phyloP scores from a whole-genome alignment of 2,797 vertebrate genomes.

The Hafferia zeledoni region DNA sequence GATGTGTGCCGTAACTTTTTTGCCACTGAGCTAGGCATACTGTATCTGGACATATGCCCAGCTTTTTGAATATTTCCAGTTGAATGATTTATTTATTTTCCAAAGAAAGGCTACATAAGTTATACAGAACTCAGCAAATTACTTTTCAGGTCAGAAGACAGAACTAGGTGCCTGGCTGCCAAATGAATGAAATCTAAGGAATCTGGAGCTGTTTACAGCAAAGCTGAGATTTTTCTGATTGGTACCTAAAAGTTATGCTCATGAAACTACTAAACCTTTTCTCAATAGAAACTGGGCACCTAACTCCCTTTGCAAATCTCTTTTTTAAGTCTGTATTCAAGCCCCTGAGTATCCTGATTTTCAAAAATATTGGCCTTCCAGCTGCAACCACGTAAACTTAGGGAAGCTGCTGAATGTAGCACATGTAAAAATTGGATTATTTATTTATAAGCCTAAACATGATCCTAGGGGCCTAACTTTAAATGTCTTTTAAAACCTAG shows the following conservation, averaged over 20 bases:
- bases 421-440: not conserved
- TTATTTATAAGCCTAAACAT: not conserved
- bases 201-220: slow-evolving; percentile 26
- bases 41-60: slow-evolving; percentile 54
- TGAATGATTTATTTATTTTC: slow-evolving; percentile 70
- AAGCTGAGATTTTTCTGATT: slow-evolving; percentile 53
- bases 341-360: not conserved
- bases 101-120: slow-evolving; percentile 46
- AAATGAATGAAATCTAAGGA: slow-evolving; percentile 52
- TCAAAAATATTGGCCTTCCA: not conserved
- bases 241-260: not conserved
- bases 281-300: not conserved
- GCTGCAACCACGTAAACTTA: not conserved
- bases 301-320: not conserved
- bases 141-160: not conserved
- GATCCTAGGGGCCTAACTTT: not conserved
- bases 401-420: not conserved
- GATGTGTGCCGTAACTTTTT: slow-evolving; percentile 56
- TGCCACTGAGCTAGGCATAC: slow-evolving; percentile 65
- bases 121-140: slow-evolving; percentile 15
- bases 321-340: not conserved
- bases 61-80: slow-evolving; percentile 59
- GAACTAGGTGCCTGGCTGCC: slow-evolving; percentile 27
- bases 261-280: not conserved
- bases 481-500: not conserved